These are phyloP conservation scores for Amphipoea oculea DNA, from an alignment of 2,888 invertebrate genomes.

Conservation along the genomic window DNA sequence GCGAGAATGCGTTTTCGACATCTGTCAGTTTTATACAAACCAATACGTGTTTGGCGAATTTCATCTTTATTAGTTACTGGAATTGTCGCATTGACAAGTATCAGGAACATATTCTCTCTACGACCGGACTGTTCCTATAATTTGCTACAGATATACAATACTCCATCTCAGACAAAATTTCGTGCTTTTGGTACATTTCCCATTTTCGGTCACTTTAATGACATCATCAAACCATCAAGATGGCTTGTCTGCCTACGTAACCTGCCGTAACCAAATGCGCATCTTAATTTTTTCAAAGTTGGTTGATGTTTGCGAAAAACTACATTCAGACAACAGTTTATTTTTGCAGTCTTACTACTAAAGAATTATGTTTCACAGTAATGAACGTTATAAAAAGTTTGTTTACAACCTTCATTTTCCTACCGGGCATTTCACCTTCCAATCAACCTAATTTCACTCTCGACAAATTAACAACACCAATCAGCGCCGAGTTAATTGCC, in stretches of 20 bases:
- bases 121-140: background rate
- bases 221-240: background rate
- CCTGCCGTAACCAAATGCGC: too few species aligned
- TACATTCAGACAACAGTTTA: background rate
- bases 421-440: background rate
- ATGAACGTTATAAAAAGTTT: too few species aligned
- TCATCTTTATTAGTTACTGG: too few species aligned
- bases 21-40: too few species aligned
- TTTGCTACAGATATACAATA: background rate
- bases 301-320: background rate
- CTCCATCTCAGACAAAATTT: background rate
- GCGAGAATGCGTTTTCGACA: too few species aligned
- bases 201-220: background rate
- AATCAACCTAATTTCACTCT: slow-evolving; percentile 26
- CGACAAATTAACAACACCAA: slow-evolving; percentile 47
- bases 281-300: background rate
- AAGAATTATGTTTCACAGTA: too few species aligned
- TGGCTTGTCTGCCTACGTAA: background rate
- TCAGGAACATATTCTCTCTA: too few species aligned
- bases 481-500: slow-evolving; percentile 54
- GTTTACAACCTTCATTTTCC: background rate
- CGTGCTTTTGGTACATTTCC: background rate
- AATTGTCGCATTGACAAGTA: too few species aligned
- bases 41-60: too few species aligned
- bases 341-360: too few species aligned